Base-by-base conservation (phyloP, 1,140 invertebrate species). In the Episyrphus balteatus region DNA sequence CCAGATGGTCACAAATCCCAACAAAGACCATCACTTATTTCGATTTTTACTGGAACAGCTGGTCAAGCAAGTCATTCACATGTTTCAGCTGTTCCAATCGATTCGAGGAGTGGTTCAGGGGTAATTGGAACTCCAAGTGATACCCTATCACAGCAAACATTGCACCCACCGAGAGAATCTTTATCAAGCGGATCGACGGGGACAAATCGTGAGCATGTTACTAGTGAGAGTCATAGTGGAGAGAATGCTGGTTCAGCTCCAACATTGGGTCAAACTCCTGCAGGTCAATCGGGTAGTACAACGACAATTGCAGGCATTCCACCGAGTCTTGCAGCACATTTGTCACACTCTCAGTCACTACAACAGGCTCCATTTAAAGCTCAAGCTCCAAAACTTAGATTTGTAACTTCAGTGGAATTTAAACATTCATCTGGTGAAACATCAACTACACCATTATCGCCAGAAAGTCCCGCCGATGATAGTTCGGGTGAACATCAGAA, bases 381-480 rank as follows among this genome's bases (percentile, higher is more conserved):
- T 5, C 65, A 68, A 50, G 65, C 76, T 55, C 80, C 82, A 51
- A 86, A 84, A 73, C 72, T 86, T 46, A 78, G 84, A 51, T 86
- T 87, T 75, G 81, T 85, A 31, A 82, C 83, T 55, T 85, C 82
- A 42, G 59, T 66, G 17, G 56, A 66, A 43, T 67, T 69, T 46
- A 51, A 55, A 33, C 59, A 59, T 50, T 63, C 56, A 19, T 57
- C 66, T 76, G 83, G 82, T 19, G 86, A 87, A 69, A 83, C 78
- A 17, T 77, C 82, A 26, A 81, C 74, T 51, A 83, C 81, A 21
- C 81, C 82, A 2, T 62, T 87, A 48, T 87, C 84, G 45, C 84
- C 84, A 17, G 76, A 75, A 55, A 84, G 81, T 59, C 79, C 82
- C 15, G 78, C 64, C 42, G 81, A 82, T 48, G 80, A 83, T 53